A percentile compares a stretch with the other conserved stretches of the same genome.
phyloP scores from a whole-genome alignment of 2,113 vertebrate genomes.

The Antechinus stuartii region DNA sequence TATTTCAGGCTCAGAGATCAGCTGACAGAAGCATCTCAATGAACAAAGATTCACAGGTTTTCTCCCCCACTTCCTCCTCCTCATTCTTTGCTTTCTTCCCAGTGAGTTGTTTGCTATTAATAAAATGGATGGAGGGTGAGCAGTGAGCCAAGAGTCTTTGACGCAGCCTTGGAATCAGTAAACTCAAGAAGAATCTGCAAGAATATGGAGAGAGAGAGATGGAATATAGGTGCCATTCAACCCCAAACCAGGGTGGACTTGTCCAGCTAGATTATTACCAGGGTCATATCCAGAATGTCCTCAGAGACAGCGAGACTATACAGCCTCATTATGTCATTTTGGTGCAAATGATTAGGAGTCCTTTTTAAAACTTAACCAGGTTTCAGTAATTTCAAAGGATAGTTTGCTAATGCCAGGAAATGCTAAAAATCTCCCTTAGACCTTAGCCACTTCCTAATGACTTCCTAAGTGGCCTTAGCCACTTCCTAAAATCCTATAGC shows the following conservation, averaged over 20 bases:
- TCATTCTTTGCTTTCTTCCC: neutral
- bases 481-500: neutral
- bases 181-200: neutral
- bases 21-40: neutral
- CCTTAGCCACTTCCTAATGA: neutral
- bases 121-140: neutral
- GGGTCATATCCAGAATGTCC: neutral
- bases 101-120: neutral
- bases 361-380: neutral
- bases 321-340: neutral
- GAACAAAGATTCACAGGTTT: neutral
- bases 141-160: neutral
- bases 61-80: neutral
- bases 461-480: no score
- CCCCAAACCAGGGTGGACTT: neutral
- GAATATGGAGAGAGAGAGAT: neutral
- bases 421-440: neutral
- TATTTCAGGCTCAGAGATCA: neutral
- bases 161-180: neutral
- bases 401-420: neutral
- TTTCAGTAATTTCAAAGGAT: neutral
- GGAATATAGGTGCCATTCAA: neutral
- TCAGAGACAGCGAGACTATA: neutral
- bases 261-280: neutral
- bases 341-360: neutral